Conservation (phyloP, 64 coral and sea anemone species). For the Actinia tenebrosa region DNA sequence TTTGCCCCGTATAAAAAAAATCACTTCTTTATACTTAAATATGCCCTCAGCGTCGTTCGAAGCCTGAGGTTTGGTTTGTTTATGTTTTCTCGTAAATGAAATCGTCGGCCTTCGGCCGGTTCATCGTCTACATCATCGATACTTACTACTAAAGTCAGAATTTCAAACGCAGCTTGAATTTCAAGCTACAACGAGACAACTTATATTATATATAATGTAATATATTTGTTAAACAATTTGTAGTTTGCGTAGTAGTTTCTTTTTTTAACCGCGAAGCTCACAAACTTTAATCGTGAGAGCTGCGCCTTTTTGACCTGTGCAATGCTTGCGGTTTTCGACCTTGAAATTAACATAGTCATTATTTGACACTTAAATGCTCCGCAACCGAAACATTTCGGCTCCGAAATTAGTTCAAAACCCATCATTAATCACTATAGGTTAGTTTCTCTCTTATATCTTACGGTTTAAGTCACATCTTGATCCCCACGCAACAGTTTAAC, state of each 20-base stretch:
- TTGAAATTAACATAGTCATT: not conserved
- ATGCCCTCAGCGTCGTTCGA: not conserved
- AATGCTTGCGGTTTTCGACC: not conserved
- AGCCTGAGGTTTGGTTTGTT: not conserved
- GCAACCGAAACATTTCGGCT: not conserved
- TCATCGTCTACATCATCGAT: not conserved
- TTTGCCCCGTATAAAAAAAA: not conserved
- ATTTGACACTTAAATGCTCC: not conserved
- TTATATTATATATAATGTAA: no score
- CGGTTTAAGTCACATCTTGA: no score
- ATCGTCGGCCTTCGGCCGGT: not conserved
- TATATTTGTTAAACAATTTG: no score
- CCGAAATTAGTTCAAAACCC: not conserved
- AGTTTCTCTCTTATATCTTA: no score
- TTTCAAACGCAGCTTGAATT: not conserved
- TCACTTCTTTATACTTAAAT: not conserved
- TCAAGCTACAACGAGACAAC: no score
- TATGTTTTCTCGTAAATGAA: not conserved
- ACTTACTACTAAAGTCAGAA: not conserved
- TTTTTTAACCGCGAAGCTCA: not conserved
- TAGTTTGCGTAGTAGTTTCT: no score
- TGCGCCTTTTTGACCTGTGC: not conserved
- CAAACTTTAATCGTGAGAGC: not conserved
- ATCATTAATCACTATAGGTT: not conserved
- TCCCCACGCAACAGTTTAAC: no score